Evolutionary conservation across 37 sponge, comb jelly and placozoan genomes (phyloP).

Genomic region (Haliclona indistincta): DNA sequence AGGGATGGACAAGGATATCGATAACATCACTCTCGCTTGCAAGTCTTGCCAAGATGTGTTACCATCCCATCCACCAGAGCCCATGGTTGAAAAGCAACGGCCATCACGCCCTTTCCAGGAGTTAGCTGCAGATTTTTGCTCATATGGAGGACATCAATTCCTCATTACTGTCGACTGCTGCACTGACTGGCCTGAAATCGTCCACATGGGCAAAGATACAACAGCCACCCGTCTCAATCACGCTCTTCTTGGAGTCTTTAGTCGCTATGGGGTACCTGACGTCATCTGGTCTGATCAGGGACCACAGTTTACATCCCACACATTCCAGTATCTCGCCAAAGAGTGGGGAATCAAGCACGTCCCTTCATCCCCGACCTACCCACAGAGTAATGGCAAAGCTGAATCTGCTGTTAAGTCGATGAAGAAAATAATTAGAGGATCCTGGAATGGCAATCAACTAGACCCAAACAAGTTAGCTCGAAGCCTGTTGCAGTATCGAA

Average conservation of each 20-base stretch:
- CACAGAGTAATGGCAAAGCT: slow-evolving; percentile 4
- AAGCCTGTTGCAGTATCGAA: slow-evolving; percentile 20
- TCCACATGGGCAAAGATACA: neutral
- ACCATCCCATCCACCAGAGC: slow-evolving; percentile 20
- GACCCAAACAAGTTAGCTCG: slow-evolving; percentile 2
- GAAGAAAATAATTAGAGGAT: neutral
- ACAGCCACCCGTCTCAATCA: neutral
- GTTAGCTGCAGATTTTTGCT: slow-evolving; percentile 11
- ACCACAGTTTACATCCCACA: neutral
- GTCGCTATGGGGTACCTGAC: neutral
- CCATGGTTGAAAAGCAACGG: slow-evolving; percentile 3
- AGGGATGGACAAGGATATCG: slow-evolving; percentile 12
- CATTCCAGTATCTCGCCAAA: slow-evolving; percentile 4
- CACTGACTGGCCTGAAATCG: slow-evolving; percentile 18
- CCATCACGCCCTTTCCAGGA: slow-evolving; percentile 17
- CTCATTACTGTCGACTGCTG: slow-evolving; percentile 5
- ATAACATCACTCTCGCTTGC: neutral
- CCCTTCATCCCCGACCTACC: neutral
- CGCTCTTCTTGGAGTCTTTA: neutral
- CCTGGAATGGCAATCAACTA: neutral
- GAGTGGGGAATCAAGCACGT: neutral
- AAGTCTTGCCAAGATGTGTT: slow-evolving; percentile 1
- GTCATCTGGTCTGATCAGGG: neutral
- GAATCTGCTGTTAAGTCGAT: slow-evolving; percentile 8
- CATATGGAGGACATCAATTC: slow-evolving; percentile 3